phyloP scores from a whole-genome alignment of 30 jellyfish, hydroid and myxozoan species.

The Phacellophora camtschatica region DNA sequence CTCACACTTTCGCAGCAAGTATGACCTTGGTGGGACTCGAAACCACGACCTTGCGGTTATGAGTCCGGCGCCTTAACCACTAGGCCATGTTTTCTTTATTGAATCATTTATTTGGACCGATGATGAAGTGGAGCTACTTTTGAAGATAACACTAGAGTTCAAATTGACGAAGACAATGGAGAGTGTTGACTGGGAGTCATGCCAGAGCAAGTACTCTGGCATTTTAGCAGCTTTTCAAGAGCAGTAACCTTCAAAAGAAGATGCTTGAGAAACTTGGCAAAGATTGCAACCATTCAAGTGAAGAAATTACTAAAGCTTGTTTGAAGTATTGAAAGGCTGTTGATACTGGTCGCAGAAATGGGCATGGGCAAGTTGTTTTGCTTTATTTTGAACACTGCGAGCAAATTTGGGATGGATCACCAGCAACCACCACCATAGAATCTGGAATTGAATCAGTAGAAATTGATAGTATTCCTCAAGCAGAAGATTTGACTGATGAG shows the following conservation, averaged over 20 bases:
- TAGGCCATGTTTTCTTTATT: too few relatives aligned
- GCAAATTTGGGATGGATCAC: too few relatives aligned
- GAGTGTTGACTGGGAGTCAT: slow-evolving; percentile 41
- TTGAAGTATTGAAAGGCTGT: slow-evolving; percentile 14
- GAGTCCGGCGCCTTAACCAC: too few relatives aligned
- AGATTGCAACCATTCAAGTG: neutral
- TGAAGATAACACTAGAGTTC: neutral
- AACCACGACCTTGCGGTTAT: too few relatives aligned
- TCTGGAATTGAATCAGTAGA: too few relatives aligned
- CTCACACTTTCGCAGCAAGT: too few relatives aligned
- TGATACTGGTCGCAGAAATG: slow-evolving; percentile 27
- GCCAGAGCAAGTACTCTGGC: slow-evolving; percentile 31
- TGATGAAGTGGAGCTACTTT: slow-evolving; percentile 26
- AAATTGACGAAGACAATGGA: slow-evolving; percentile 1
- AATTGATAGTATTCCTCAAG: too few relatives aligned
- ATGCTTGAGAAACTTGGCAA: neutral
- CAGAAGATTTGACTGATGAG: too few relatives aligned
- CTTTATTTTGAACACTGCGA: too few relatives aligned
- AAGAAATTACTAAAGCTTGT: neutral
- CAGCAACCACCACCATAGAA: too few relatives aligned
- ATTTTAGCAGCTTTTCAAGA: slow-evolving; percentile 6
- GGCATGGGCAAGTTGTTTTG: too few relatives aligned
- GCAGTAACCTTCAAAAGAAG: slow-evolving; percentile 1
- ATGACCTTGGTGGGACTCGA: too few relatives aligned
- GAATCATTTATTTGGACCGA: slow-evolving; percentile 23